Conservation (phyloP, 2,113 vertebrate species). For the Laterallus jamaicensis region DNA sequence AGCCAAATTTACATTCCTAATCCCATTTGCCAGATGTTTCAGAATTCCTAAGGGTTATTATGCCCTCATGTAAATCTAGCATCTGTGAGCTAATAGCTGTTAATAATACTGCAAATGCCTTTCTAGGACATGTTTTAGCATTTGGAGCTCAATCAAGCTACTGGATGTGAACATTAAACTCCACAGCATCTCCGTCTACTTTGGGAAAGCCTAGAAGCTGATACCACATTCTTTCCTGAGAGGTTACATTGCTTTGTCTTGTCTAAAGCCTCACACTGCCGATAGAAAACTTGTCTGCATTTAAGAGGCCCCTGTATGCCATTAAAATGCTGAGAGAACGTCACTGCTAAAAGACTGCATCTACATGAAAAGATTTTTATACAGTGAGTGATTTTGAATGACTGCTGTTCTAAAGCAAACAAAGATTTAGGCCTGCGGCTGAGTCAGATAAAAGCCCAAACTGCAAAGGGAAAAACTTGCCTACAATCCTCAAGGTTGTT, state of each 20-base stretch:
- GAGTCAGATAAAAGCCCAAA: conserved; percentile 25
- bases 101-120: conserved; percentile 50
- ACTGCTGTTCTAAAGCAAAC: conserved; percentile 37
- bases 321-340: conserved; percentile 25
- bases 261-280: background rate
- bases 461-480: conserved; percentile 2
- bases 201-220: background rate
- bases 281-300: background rate
- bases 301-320: background rate
- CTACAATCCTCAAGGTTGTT: conserved; percentile 33
- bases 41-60: conserved; percentile 22
- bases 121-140: conserved; percentile 47
- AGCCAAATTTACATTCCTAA: conserved; percentile 22
- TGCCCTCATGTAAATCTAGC: conserved; percentile 32
- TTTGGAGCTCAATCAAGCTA: conserved; percentile 36
- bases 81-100: conserved; percentile 43
- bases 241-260: conserved; percentile 8
- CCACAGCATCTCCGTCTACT: background rate
- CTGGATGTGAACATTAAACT: conserved; percentile 28
- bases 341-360: conserved; percentile 3
- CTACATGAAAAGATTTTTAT: conserved; percentile 29
- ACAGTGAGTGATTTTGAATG: conserved; percentile 40
- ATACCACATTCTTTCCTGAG: background rate
- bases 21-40: conserved; percentile 58
- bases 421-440: conserved; percentile 8